Evolutionary conservation across 2,113 vertebrate genomes (phyloP).

Genomic region (Aviceda subcristata): DNA sequence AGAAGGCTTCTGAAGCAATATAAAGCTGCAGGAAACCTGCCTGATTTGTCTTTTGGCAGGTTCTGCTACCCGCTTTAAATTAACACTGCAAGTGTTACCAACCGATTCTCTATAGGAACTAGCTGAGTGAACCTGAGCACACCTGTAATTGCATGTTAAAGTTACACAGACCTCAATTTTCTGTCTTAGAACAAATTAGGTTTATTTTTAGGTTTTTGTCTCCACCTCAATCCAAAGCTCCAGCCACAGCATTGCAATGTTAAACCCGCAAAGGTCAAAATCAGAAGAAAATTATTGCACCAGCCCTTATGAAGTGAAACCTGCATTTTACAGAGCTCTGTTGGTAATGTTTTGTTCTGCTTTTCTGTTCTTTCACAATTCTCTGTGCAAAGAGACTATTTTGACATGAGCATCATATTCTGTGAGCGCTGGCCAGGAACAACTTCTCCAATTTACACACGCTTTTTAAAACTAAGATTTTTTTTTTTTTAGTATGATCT

Average conservation of each 20-base stretch:
- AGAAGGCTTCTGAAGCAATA: not conserved
- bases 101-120: not conserved
- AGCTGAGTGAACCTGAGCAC: not conserved
- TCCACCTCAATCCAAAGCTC: not conserved
- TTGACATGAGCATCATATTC: not conserved
- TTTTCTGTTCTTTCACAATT: not conserved
- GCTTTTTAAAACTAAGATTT: not conserved
- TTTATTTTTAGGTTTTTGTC: constrained; percentile 41
- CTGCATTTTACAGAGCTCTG: not conserved
- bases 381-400: not conserved
- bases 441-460: not conserved
- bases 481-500: not conserved
- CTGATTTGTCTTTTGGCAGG: not conserved
- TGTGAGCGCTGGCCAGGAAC: not conserved
- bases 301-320: not conserved
- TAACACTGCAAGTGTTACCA: not conserved
- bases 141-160: not conserved
- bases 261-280: constrained; percentile 21
- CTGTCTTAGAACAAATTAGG: not conserved
- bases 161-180: not conserved
- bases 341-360: not conserved
- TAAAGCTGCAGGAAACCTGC: not conserved
- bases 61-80: not conserved
- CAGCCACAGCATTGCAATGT: not conserved
- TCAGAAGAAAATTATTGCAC: not conserved